Base-by-base conservation (phyloP, 2,113 vertebrate species). In the rat (Rattus norvegicus) region DNA sequence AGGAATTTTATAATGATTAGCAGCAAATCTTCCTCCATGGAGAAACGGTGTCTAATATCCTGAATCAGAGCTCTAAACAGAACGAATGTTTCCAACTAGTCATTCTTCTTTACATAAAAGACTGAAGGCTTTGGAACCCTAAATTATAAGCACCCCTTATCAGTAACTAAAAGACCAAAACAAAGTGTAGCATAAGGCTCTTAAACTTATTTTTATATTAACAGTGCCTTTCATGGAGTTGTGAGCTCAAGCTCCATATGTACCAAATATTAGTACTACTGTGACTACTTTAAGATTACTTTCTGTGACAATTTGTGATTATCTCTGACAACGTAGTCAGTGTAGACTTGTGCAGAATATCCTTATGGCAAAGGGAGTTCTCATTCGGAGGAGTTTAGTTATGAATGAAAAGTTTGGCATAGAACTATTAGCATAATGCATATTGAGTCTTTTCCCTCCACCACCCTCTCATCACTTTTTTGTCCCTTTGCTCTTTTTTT, bases 81-180 rank as follows among this genome's bases (percentile, higher is more conserved):
- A 93, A 95, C 95, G 80, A 88, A 80, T 88, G 52, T 67, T 85
- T 93, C 92, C 81, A 93, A 91, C 85, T 75, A 92, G 90, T 93
- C 63, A 56, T 95, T 96, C 30, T 95, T 47, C 28, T 96, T 81
- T 97, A 20, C 36, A 96, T 33, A 90, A 61, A 49, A 70, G 28
- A 92, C 49, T 91, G 39, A 72, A 73, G 72, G 17, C 22, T 61
- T 96, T 36, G 92, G 79, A 92, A 96, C 52, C 47, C 16, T 28
- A 70, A 93, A 93, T 94, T 88, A 86, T 13, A 96, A 88, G 54
- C 95, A 39, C 30, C 47, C n/a, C 22, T 93, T 93, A 49, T 96
- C 22, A 65, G 75, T 88, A 94, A 96, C 90, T 96, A 97, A 86
- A 96, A 88, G n/a, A 81, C 65, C 86, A 93, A 96, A 92, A 73